These are phyloP conservation scores for Phocides pigmalion DNA, from an alignment of 1,140 invertebrate genomes.

Conservation along the genomic window DNA sequence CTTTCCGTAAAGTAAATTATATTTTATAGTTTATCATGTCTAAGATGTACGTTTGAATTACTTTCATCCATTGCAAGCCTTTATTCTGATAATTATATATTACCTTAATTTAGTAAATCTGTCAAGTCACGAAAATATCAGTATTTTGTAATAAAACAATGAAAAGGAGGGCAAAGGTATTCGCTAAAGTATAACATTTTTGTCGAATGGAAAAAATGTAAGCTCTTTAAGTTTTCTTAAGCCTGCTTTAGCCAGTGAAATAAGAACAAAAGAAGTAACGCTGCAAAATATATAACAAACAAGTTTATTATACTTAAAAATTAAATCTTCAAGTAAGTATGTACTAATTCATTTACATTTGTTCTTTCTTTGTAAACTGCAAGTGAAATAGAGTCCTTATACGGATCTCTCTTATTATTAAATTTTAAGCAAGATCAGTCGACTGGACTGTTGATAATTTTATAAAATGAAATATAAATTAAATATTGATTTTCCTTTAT, in stretches of 20 bases:
- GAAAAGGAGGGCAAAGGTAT: conserved; percentile 19
- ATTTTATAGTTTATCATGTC: no score
- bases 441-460: conserved; percentile 31
- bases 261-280: conserved; percentile 8
- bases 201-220: conserved; percentile 19
- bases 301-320: conserved; percentile 2
- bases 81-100: not conserved
- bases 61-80: no score
- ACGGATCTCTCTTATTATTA: no score
- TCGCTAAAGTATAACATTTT: conserved; percentile 18
- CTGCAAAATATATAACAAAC: conserved; percentile 4
- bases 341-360: no score
- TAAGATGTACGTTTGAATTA: no score
- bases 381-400: no score
- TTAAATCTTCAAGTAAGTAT: not conserved
- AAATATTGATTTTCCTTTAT: conserved; percentile 67
- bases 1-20: no score
- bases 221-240: conserved; percentile 21
- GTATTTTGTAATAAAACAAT: conserved; percentile 11
- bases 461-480: conserved; percentile 54
- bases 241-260: conserved; percentile 10
- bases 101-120: conserved; percentile 7
- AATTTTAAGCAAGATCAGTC: no score
- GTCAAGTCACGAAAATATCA: conserved; percentile 3
- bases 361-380: no score